Evolutionary conservation across 1,140 invertebrate species (phyloP).

Genomic region (Amphibalanus amphitrite): DNA sequence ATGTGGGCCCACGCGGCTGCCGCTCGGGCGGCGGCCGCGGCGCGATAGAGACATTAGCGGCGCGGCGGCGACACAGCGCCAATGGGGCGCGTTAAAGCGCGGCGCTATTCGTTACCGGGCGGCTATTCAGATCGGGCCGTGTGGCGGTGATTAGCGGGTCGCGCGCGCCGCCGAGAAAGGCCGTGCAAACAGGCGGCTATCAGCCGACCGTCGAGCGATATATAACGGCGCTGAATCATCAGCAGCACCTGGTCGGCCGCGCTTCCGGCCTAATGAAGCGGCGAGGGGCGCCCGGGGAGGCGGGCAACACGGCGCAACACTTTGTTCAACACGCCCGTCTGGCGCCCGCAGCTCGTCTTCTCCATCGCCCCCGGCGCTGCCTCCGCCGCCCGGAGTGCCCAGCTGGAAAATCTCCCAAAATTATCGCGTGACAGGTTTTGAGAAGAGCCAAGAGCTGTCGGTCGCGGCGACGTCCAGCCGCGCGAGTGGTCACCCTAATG

Average conservation of each 20-base stretch:
- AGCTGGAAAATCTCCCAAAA: background rate
- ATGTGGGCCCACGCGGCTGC: background rate
- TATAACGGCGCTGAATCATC: background rate
- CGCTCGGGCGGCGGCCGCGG: too few species aligned
- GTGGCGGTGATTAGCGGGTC: background rate
- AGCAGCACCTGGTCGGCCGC: background rate
- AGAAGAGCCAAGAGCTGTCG: background rate
- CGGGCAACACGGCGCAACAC: too few species aligned
- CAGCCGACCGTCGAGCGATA: background rate
- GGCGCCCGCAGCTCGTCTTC: too few species aligned
- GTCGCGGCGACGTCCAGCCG: too few species aligned
- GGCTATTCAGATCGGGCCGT: background rate
- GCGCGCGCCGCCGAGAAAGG: background rate
- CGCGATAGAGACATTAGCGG: background rate
- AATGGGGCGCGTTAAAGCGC: background rate
- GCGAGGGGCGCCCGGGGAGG: background rate
- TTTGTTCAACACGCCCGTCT: too few species aligned
- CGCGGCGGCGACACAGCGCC: background rate
- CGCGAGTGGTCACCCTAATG: background rate
- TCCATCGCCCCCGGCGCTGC: too few species aligned
- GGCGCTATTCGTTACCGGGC: background rate
- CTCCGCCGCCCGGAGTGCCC: too few species aligned
- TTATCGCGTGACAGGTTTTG: conserved; percentile 1
- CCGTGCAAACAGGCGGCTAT: background rate
- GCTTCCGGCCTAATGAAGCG: background rate